Percentiles rank a stretch among this genome's conserved stretches.
Evolutionary conservation across 1,140 invertebrate species (phyloP).

Genomic region (Kradibia gibbosae): DNA sequence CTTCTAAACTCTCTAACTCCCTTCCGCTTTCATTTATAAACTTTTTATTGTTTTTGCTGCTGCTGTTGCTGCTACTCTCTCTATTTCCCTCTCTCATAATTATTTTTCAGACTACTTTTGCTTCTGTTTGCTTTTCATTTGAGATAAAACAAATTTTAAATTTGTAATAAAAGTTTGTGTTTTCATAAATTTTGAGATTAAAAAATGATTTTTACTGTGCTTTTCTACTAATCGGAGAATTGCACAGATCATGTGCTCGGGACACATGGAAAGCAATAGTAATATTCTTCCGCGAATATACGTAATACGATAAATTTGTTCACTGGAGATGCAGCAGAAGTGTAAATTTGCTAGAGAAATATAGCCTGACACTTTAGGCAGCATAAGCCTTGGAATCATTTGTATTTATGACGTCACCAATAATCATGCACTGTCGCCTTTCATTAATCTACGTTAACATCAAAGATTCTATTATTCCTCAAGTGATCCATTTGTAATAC

Average conservation of each 20-base stretch:
- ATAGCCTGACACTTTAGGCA: not conserved
- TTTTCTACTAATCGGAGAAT: not conserved
- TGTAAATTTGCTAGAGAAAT: not conserved
- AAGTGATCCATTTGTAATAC: not conserved
- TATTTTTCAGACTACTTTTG: no score
- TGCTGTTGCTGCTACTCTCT: no score
- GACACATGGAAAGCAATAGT: not conserved
- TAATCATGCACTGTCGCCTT: not conserved
- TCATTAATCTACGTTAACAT: slow-evolving; percentile 20
- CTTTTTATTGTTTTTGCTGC: not conserved
- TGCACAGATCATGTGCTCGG: not conserved
- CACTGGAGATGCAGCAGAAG: not conserved
- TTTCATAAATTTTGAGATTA: slow-evolving; percentile 33
- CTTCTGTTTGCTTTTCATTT: no score
- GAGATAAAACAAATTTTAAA: no score
- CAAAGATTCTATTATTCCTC: not conserved
- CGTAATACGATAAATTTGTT: slow-evolving; percentile 19
- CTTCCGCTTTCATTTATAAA: not conserved
- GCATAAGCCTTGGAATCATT: not conserved
- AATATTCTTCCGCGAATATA: slow-evolving; percentile 21
- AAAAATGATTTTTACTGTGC: slow-evolving; percentile 13
- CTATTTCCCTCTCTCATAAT: no score
- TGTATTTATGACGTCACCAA: not conserved
- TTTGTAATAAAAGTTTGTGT: not conserved
- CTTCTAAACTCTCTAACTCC: not conserved